A percentile compares a stretch with the other conserved stretches of the same genome.
Conservation (phyloP, 1,140 invertebrate genomes). For the Bicyclus anynana region DNA sequence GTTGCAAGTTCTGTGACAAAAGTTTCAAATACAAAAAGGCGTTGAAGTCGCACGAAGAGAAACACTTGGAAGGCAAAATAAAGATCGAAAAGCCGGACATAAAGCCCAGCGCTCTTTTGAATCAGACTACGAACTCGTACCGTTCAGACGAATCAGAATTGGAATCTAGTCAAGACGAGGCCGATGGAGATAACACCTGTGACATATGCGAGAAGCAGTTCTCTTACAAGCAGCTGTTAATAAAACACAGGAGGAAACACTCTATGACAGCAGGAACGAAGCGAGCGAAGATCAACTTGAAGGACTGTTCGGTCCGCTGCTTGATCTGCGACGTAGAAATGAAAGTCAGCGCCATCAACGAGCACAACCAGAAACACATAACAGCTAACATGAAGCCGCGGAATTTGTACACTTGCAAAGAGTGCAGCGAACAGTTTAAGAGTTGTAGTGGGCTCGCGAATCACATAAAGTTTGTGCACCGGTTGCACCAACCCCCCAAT, state of each 20-base stretch:
- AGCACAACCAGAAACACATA: slow-evolving; percentile 68
- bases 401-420: slow-evolving; percentile 66
- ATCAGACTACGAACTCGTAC: slow-evolving; percentile 19
- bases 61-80: slow-evolving; percentile 33
- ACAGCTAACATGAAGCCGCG: slow-evolving; percentile 61
- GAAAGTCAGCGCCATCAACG: slow-evolving; percentile 62
- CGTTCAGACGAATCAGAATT: slow-evolving; percentile 36
- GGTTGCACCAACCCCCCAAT: slow-evolving; percentile 44
- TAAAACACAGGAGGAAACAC: slow-evolving; percentile 62
- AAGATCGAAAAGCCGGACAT: slow-evolving; percentile 47
- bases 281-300: slow-evolving; percentile 57
- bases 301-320: slow-evolving; percentile 63
- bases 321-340: slow-evolving; percentile 68
- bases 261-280: slow-evolving; percentile 58
- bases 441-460: slow-evolving; percentile 52
- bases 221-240: slow-evolving; percentile 54
- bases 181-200: slow-evolving; percentile 58
- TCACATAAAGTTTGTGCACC: slow-evolving; percentile 61
- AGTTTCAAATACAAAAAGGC: slow-evolving; percentile 66
- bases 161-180: slow-evolving; percentile 46
- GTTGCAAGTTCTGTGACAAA: slow-evolving; percentile 60
- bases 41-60: slow-evolving; percentile 45
- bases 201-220: slow-evolving; percentile 69
- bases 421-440: slow-evolving; percentile 62
- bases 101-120: slow-evolving; percentile 27